Evolutionary conservation across 92 coral and sea anemone species (phyloP).

Genomic region (Parazoanthus darwini): DNA sequence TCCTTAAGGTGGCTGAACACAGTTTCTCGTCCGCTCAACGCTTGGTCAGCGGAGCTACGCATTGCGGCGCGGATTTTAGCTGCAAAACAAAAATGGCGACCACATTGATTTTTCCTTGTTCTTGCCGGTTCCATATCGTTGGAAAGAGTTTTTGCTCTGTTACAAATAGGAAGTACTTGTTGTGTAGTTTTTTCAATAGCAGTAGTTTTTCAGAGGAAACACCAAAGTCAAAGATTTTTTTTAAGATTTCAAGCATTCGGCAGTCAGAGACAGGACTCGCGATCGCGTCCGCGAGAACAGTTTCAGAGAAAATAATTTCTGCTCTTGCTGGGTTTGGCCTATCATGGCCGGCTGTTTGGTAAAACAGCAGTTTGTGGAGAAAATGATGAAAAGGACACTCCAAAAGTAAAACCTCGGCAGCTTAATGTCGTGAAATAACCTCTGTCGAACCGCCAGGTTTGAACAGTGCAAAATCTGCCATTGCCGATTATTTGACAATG

Average conservation of each 20-base stretch:
- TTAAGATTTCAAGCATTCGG: conserved; percentile 14
- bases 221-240: conserved; percentile 20
- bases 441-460: conserved; percentile 21
- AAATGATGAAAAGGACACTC: conserved; percentile 24
- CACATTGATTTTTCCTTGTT: not conserved
- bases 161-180: not conserved
- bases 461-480: conserved; percentile 17
- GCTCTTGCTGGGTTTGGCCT: conserved; percentile 34
- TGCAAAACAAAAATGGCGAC: conserved; percentile 23
- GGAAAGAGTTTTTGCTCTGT: not conserved
- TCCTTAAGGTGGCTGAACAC: not conserved
- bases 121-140: conserved; percentile 23
- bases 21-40: conserved; percentile 17
- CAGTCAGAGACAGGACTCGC: conserved; percentile 31
- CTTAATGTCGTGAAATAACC: conserved; percentile 10
- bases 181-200: conserved; percentile 22
- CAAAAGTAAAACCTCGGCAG: conserved; percentile 16
- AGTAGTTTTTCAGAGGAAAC: conserved; percentile 23
- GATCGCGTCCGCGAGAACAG: no score
- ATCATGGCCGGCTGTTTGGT: conserved; percentile 27
- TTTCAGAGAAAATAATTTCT: conserved; percentile 21
- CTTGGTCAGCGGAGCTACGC: conserved; percentile 17
- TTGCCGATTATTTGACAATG: conserved; percentile 17
- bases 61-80: conserved; percentile 19
- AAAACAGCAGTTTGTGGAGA: conserved; percentile 29